Evolutionary conservation across 1,140 invertebrate species (phyloP).

Genomic region (Aricia agestis): DNA sequence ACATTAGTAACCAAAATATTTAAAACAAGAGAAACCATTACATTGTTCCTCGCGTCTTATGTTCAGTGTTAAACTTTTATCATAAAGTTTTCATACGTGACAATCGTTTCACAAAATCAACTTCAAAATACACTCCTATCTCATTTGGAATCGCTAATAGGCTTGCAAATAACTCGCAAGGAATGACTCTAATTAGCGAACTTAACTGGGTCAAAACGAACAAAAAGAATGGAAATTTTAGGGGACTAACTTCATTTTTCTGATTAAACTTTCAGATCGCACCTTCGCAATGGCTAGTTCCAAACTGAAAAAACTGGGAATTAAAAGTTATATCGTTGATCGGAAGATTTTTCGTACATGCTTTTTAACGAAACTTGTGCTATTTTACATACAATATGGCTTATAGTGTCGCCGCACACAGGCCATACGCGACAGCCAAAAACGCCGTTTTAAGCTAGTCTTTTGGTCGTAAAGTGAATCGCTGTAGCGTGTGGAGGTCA

Average conservation of each 20-base stretch:
- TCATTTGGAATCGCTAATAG: slow-evolving; percentile 1
- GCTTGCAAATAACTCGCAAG: slow-evolving; percentile 11
- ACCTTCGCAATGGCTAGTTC: not conserved
- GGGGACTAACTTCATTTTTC: slow-evolving; percentile 19
- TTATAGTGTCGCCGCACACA: too few species aligned
- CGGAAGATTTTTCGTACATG: not conserved
- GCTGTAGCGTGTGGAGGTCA: too few species aligned
- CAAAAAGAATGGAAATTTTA: slow-evolving; percentile 22
- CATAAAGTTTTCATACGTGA: not conserved
- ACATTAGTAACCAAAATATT: too few species aligned
- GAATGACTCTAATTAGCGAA: slow-evolving; percentile 21
- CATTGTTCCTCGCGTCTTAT: not conserved
- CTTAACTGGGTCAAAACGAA: slow-evolving; percentile 21
- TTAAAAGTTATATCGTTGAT: not conserved
- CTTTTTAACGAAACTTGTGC: not conserved
- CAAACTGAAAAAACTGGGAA: not conserved
- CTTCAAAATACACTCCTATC: slow-evolving; percentile 5
- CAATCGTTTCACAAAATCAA: not conserved
- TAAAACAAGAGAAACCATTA: not conserved
- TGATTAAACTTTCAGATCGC: slow-evolving; percentile 13
- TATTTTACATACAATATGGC: too few species aligned
- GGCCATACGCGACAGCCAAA: too few species aligned
- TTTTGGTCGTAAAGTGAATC: too few species aligned
- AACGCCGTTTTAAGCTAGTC: too few species aligned
- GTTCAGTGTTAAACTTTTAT: not conserved